Evolutionary conservation across 2,113 vertebrate species (phyloP).

Genomic region (Rhizomys pruinosus): DNA sequence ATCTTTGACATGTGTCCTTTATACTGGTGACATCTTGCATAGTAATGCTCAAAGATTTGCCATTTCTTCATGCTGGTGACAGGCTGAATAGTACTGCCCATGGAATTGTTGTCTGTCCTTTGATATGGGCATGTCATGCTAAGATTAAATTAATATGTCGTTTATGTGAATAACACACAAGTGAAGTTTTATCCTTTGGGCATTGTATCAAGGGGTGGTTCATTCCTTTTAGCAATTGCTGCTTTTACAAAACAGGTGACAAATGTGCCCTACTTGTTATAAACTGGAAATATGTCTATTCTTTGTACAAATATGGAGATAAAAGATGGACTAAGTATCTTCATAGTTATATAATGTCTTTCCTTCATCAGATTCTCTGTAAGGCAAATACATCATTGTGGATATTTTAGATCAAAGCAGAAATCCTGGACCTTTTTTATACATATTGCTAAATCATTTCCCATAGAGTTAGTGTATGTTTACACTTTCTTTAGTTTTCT

Average conservation of each 20-base stretch:
- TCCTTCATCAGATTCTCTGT: background rate
- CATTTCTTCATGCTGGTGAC: too few relatives aligned
- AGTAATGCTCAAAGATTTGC: background rate
- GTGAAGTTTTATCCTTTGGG: background rate
- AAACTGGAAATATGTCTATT: background rate
- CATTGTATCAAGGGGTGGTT: background rate
- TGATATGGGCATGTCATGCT: too few relatives aligned
- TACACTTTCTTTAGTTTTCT: background rate
- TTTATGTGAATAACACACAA: background rate
- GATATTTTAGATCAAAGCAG: background rate
- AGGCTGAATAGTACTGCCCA: too few relatives aligned
- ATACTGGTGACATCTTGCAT: background rate
- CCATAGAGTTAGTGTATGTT: background rate
- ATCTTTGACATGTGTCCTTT: background rate
- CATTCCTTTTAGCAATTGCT: background rate
- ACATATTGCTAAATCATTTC: background rate
- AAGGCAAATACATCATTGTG: conserved; percentile 20
- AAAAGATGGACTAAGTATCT: background rate
- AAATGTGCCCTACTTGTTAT: background rate
- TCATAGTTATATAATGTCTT: background rate
- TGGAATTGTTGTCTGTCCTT: too few relatives aligned
- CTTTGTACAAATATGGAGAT: background rate
- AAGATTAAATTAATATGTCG: background rate
- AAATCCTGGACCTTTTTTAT: background rate
- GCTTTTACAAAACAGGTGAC: background rate